Evolutionary conservation across 2,113 vertebrate genomes (phyloP).

Genomic region (Oxyruncus cristatus): DNA sequence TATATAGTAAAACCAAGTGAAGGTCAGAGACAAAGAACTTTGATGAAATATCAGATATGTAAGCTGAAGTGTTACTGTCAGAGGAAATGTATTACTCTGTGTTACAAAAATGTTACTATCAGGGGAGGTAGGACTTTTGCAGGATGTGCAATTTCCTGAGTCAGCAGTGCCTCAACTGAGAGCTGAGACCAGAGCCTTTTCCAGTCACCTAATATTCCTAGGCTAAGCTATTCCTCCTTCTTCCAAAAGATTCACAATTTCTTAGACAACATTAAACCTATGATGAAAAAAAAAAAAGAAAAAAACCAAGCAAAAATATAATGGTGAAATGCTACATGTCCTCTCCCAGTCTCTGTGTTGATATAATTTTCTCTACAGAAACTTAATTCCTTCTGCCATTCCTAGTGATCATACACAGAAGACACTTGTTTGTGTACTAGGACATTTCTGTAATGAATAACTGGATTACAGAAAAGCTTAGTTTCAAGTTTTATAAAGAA

Average conservation of each 20-base stretch:
- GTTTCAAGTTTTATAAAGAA: not conserved
- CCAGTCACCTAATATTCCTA: not conserved
- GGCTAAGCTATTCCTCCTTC: not conserved
- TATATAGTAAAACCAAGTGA: not conserved
- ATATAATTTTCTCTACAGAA: not conserved
- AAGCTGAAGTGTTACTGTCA: slow-evolving; percentile 4
- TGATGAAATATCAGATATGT: not conserved
- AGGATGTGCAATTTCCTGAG: too few relatives aligned
- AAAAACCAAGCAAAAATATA: not conserved
- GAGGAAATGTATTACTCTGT: slow-evolving; percentile 8
- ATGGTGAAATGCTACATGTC: accelerated
- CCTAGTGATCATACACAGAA: not conserved
- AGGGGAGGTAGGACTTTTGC: not conserved
- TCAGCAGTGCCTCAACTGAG: not conserved
- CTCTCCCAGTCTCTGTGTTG: not conserved
- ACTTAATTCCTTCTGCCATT: not conserved
- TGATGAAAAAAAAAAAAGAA: not conserved
- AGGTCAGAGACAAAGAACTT: not conserved
- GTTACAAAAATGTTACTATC: not conserved
- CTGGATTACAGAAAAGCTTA: not conserved
- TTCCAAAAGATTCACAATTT: not conserved
- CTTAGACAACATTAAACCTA: not conserved
- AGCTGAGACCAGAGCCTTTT: not conserved
- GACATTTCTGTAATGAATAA: not conserved
- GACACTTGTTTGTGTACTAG: not conserved